These are phyloP conservation scores for Drosophila phalerata DNA, from an alignment of 2,888 invertebrate species.

Conservation along the genomic window DNA sequence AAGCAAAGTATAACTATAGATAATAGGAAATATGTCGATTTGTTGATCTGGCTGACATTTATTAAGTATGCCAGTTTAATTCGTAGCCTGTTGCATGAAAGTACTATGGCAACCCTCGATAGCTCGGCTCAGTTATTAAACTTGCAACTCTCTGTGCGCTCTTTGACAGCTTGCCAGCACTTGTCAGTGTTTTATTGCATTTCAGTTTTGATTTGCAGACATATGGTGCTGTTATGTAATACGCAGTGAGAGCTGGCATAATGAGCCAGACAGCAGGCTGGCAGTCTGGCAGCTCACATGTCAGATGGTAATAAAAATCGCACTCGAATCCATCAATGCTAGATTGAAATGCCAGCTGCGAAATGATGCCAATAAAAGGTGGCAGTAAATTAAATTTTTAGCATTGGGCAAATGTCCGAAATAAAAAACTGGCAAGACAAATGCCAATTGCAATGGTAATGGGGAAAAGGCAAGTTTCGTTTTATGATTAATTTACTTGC, in stretches of 20 bases:
- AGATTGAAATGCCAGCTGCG: constrained; percentile 41
- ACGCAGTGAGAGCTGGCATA: constrained; percentile 22
- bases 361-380: constrained; percentile 10
- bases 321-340: constrained; percentile 18
- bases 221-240: constrained; percentile 47
- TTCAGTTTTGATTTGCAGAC: constrained; percentile 67
- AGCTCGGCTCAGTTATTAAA: constrained; percentile 24
- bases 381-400: constrained; percentile 62
- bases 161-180: constrained; percentile 41
- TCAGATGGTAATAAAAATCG: constrained; percentile 61
- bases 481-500: constrained; percentile 81
- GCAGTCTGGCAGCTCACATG: constrained; percentile 44
- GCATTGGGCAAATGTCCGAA: not conserved
- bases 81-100: not conserved
- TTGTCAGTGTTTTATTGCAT: constrained; percentile 62
- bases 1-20: too few relatives aligned
- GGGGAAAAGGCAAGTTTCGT: constrained; percentile 51
- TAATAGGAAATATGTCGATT: too few relatives aligned
- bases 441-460: constrained; percentile 23
- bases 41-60: not conserved
- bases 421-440: constrained; percentile 18
- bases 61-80: not conserved
- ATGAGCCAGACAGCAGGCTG: constrained; percentile 33
- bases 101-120: constrained; percentile 17
- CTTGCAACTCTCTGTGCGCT: constrained; percentile 10